phyloP scores from a whole-genome alignment of 2,888 invertebrate species.

The Lamellibrachia satsuma region DNA sequence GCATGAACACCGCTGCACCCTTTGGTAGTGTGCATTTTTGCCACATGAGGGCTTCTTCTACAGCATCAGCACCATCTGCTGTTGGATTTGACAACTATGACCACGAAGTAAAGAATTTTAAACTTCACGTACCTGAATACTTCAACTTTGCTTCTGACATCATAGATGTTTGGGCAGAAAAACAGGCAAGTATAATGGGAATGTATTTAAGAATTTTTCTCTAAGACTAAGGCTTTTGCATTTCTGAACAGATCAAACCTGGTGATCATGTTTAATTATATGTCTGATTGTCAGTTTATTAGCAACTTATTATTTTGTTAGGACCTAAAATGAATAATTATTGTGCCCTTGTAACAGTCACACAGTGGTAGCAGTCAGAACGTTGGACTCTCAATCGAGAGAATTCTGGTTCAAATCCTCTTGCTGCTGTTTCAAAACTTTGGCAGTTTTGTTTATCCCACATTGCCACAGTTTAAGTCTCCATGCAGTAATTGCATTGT shows the following conservation, averaged over 20 bases:
- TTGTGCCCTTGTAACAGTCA: too few relatives aligned
- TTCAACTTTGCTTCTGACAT: conserved; percentile 64
- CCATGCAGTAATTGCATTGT: too few relatives aligned
- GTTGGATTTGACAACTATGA: conserved; percentile 48
- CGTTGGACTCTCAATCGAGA: too few relatives aligned
- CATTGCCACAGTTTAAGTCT: too few relatives aligned
- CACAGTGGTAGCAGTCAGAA: too few relatives aligned
- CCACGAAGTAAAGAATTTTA: conserved; percentile 40
- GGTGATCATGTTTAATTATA: background rate
- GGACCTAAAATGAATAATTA: too few relatives aligned
- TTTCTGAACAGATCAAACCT: background rate
- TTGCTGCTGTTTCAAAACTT: too few relatives aligned
- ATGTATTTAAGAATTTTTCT: conserved; percentile 21
- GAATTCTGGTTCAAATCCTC: too few relatives aligned
- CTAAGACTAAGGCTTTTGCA: background rate
- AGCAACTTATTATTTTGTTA: too few relatives aligned
- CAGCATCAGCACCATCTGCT: conserved; percentile 32
- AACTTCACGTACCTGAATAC: conserved; percentile 53
- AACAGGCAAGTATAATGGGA: conserved; percentile 40
- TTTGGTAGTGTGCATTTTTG: background rate
- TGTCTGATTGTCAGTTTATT: too few relatives aligned
- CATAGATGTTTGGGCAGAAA: conserved; percentile 62
- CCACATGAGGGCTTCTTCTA: background rate
- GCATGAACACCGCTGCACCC: background rate
- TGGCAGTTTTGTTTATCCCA: too few relatives aligned